Evolutionary conservation across 2,797 vertebrate species (phyloP).

Genomic region (Ispidina lecontei): DNA sequence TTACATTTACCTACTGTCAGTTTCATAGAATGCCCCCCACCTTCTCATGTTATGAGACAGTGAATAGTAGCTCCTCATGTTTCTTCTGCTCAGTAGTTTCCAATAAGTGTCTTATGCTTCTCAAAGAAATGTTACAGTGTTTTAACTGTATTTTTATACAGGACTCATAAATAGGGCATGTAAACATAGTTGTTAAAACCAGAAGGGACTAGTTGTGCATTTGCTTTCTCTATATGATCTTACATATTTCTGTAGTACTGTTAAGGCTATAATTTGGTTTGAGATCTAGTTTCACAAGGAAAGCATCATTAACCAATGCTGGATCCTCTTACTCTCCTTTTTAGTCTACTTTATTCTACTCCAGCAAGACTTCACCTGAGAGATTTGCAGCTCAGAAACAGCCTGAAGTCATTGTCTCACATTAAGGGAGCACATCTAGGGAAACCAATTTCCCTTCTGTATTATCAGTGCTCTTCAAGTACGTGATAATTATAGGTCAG

Average conservation of each 20-base stretch:
- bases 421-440: conserved; percentile 38
- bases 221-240: background rate
- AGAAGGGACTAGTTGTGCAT: background rate
- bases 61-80: conserved; percentile 33
- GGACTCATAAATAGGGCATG: background rate
- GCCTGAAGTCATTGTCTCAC: conserved; percentile 68
- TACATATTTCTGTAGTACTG: background rate
- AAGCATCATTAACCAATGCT: conserved; percentile 49
- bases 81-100: conserved; percentile 25
- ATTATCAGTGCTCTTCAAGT: conserved; percentile 47
- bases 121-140: conserved; percentile 26
- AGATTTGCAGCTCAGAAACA: conserved; percentile 42
- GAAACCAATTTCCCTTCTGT: conserved; percentile 48
- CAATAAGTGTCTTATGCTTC: background rate
- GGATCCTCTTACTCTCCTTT: conserved; percentile 18
- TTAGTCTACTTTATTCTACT: conserved; percentile 28
- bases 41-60: conserved; percentile 27
- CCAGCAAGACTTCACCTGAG: conserved; percentile 67
- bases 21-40: conserved; percentile 8
- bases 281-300: conserved; percentile 49
- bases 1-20: conserved; percentile 33
- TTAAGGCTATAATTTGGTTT: background rate
- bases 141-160: background rate
- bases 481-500: conserved; percentile 62
- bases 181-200: background rate